These are phyloP conservation scores for Zoanthus gigantus DNA, from an alignment of 92 coral and sea anemone species.

Conservation along the genomic window DNA sequence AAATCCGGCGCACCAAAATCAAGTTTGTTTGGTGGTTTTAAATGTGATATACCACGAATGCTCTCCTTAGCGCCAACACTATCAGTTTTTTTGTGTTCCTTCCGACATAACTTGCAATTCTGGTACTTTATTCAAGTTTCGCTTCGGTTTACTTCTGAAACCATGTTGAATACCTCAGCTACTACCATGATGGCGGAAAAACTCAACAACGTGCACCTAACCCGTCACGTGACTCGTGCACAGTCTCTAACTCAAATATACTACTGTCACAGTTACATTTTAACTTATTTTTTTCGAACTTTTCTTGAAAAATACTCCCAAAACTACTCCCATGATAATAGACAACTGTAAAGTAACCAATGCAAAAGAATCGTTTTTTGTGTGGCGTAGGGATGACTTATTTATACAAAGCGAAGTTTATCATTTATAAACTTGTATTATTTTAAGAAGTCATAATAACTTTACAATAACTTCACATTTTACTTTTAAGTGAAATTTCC, in stretches of 20 bases:
- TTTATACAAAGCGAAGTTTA: too few relatives aligned
- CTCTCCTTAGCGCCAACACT: neutral
- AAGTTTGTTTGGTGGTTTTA: neutral
- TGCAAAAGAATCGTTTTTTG: too few relatives aligned
- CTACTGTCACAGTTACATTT: neutral
- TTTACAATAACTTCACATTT: too few relatives aligned
- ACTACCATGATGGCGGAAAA: neutral
- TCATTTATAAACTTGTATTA: too few relatives aligned
- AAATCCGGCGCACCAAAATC: neutral
- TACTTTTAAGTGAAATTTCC: too few relatives aligned
- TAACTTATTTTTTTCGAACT: too few relatives aligned
- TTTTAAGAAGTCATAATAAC: too few relatives aligned
- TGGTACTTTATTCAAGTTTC: neutral
- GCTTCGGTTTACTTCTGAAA: neutral
- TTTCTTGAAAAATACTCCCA: too few relatives aligned
- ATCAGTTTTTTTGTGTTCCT: neutral
- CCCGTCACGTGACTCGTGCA: neutral
- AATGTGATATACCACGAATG: neutral
- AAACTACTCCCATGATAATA: too few relatives aligned
- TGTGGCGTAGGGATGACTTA: too few relatives aligned
- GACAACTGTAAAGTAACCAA: too few relatives aligned
- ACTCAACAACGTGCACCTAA: neutral
- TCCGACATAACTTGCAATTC: neutral
- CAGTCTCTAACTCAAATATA: neutral
- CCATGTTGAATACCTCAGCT: neutral